Evolutionary conservation across 2,888 invertebrate genomes (phyloP).

Genomic region (Cotesia congregata): DNA sequence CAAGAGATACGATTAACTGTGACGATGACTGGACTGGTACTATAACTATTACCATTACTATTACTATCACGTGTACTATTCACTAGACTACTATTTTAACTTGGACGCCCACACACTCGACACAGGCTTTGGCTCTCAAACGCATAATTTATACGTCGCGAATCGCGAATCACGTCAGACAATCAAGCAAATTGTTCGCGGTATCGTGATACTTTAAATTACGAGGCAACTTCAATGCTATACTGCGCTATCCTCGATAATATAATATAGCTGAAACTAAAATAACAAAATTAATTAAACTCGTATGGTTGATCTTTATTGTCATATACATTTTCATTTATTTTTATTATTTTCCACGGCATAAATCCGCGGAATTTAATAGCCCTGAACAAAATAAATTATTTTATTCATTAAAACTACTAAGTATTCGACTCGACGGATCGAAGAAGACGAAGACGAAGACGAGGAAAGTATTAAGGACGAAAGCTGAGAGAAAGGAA

Average conservation of each 20-base stretch:
- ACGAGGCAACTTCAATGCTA: neutral
- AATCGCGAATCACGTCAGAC: conserved; percentile 8
- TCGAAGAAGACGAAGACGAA: conserved; percentile 28
- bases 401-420: too few species aligned
- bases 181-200: neutral
- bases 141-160: conserved; percentile 14
- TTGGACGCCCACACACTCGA: neutral
- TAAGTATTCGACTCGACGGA: too few species aligned
- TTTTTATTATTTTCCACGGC: too few species aligned
- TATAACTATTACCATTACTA: too few species aligned
- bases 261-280: too few species aligned
- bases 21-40: neutral
- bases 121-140: neutral
- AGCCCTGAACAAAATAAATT: too few species aligned
- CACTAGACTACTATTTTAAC: neutral
- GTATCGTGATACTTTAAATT: conserved; percentile 15
- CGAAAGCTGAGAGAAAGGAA: neutral
- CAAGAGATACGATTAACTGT: neutral
- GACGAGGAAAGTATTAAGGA: conserved; percentile 6
- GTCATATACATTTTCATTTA: too few species aligned
- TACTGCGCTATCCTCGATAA: neutral
- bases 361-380: too few species aligned
- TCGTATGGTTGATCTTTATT: too few species aligned
- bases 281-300: too few species aligned
- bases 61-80: neutral